These are phyloP conservation scores for Silvanus unidentatus DNA, from an alignment of 2,888 invertebrate genomes.

Conservation along the genomic window DNA sequence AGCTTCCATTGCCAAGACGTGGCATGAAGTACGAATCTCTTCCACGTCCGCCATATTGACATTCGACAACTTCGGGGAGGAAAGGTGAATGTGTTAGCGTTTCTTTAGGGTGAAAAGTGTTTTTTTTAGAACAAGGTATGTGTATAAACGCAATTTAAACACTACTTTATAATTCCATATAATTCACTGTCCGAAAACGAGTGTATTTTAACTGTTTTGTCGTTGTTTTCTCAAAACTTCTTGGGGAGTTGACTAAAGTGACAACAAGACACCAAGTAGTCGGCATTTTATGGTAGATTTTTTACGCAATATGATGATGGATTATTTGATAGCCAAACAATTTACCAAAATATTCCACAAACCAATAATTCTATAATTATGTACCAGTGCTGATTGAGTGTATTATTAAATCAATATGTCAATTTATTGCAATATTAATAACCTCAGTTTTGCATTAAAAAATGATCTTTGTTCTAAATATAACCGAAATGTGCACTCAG, in stretches of 20 bases:
- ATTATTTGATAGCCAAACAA: background rate
- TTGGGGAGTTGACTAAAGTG: conserved; percentile 54
- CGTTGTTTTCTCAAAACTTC: conserved; percentile 34
- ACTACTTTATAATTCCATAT: no score
- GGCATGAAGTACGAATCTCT: conserved; percentile 70
- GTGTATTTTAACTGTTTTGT: conserved; percentile 16
- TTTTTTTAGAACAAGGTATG: conserved; percentile 51
- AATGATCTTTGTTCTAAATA: conserved; percentile 38
- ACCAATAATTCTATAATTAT: no score
- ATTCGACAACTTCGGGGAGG: conserved; percentile 67
- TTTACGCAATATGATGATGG: background rate
- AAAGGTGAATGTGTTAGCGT: conserved; percentile 65
- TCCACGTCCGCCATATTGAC: conserved; percentile 82
- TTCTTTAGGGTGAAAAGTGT: conserved; percentile 44
- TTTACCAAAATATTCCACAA: no score
- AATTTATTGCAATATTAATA: conserved; percentile 38
- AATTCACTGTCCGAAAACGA: no score
- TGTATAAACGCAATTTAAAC: conserved; percentile 32
- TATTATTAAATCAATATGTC: conserved; percentile 41
- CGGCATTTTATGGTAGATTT: conserved; percentile 34
- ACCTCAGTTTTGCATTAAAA: conserved; percentile 31
- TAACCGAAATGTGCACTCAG: conserved; percentile 15
- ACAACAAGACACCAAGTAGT: conserved; percentile 52
- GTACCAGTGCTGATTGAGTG: no score
- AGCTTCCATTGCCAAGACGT: conserved; percentile 58